Conservation (phyloP, 1,140 invertebrate species). For the Mya arenaria region DNA sequence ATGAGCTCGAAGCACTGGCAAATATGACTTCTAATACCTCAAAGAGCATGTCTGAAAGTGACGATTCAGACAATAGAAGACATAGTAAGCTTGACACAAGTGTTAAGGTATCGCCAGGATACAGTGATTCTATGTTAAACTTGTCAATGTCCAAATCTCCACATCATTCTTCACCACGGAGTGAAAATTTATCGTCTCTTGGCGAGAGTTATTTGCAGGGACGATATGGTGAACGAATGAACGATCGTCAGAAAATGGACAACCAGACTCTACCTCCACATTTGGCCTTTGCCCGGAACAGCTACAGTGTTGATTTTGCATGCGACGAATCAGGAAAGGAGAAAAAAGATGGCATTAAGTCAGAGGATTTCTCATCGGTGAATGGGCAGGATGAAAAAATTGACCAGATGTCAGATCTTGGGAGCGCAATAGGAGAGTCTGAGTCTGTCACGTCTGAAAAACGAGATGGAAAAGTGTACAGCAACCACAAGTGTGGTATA, state of each 20-base stretch:
- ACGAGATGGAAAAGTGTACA: conserved; percentile 41
- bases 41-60: background rate
- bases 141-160: conserved; percentile 59
- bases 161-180: conserved; percentile 53
- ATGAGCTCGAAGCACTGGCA: conserved; percentile 50
- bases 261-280: conserved; percentile 12
- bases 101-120: conserved; percentile 53
- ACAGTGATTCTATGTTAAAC: conserved; percentile 46
- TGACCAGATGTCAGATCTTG: conserved; percentile 41
- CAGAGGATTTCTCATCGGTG: conserved; percentile 11
- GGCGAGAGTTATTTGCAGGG: conserved; percentile 27
- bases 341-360: conserved; percentile 36
- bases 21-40: conserved; percentile 37
- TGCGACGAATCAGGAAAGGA: conserved; percentile 1
- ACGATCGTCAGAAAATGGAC: background rate
- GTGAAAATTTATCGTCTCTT: conserved; percentile 48
- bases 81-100: conserved; percentile 45
- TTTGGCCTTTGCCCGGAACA: background rate
- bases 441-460: conserved; percentile 41
- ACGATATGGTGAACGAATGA: conserved; percentile 18
- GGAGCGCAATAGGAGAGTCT: background rate
- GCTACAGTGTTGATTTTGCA: conserved; percentile 16
- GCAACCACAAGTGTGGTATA: conserved; percentile 66
- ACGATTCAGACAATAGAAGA: background rate
- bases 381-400: conserved; percentile 43